Percentiles rank a stretch among this genome's conserved stretches.
Conservation (phyloP, 1,140 invertebrate genomes). For the Drosophila tristis region DNA sequence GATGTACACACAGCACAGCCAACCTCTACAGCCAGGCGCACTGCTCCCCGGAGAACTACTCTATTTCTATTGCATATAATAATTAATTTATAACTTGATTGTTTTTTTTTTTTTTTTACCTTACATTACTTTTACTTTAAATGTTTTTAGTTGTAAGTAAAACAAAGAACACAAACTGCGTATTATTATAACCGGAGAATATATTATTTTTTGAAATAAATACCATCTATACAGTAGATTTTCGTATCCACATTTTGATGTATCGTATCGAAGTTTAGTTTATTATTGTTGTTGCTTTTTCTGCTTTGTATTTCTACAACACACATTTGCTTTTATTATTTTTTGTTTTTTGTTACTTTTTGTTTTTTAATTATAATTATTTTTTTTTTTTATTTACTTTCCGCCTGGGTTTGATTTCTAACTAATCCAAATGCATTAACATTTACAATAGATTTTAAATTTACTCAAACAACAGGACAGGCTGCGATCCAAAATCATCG, state of each 20-base stretch:
- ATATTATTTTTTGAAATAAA: slow-evolving; percentile 57
- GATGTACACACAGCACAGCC: slow-evolving; percentile 37
- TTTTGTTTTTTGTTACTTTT: background rate
- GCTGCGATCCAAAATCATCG: slow-evolving; percentile 91
- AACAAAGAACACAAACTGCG: background rate
- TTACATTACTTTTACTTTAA: slow-evolving; percentile 24
- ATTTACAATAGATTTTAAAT: slow-evolving; percentile 83
- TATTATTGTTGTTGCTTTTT: background rate
- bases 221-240: slow-evolving; percentile 10
- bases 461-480: slow-evolving; percentile 87
- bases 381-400: slow-evolving; percentile 36
- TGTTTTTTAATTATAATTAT: slow-evolving; percentile 4
- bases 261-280: background rate
- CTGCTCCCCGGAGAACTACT: slow-evolving; percentile 9
- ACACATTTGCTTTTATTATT: background rate
- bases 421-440: slow-evolving; percentile 82
- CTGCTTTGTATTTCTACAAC: background rate
- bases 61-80: background rate
- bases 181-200: slow-evolving; percentile 44
- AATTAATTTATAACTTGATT: background rate
- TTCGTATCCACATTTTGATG: background rate
- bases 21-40: slow-evolving; percentile 28
- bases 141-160: slow-evolving; percentile 31
- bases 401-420: slow-evolving; percentile 47
- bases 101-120: slow-evolving; percentile 15